Evolutionary conservation across 2,797 vertebrate genomes (phyloP).

Genomic region (Allobates femoralis): DNA sequence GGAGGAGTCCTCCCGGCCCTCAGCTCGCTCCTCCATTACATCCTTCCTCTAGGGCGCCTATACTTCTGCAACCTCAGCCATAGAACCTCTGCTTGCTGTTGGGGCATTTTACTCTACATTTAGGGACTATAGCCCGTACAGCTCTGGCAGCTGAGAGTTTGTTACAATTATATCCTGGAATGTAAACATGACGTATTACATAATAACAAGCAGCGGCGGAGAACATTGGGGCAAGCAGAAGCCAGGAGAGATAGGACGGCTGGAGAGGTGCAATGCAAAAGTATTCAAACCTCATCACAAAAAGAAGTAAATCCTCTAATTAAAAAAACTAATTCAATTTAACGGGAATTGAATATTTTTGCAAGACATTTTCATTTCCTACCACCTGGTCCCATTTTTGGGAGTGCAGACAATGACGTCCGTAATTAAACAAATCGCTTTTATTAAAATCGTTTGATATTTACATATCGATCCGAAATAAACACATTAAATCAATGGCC

Average conservation of each 20-base stretch:
- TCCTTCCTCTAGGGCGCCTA: too few relatives aligned
- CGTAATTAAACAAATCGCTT: background rate
- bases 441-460: constrained; percentile 47
- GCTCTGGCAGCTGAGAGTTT: background rate
- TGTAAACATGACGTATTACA: too few relatives aligned
- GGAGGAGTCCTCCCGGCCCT: too few relatives aligned
- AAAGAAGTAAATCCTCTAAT: background rate
- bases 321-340: background rate
- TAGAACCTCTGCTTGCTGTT: background rate
- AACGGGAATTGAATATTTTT: background rate
- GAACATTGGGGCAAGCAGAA: background rate
- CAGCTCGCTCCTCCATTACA: too few relatives aligned
- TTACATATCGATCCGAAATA: constrained; percentile 8
- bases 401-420: background rate
- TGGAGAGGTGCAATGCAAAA: background rate
- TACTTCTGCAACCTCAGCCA: too few relatives aligned
- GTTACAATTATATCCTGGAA: background rate
- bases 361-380: background rate
- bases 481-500: background rate
- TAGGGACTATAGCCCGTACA: background rate
- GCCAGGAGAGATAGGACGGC: background rate
- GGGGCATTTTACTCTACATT: background rate
- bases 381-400: background rate
- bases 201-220: background rate
- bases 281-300: background rate